Evolutionary conservation across 1,140 invertebrate species (phyloP), one percentile per base, ranked within the genome.

Genomic region (Rhagoletis pomonella): DNA sequence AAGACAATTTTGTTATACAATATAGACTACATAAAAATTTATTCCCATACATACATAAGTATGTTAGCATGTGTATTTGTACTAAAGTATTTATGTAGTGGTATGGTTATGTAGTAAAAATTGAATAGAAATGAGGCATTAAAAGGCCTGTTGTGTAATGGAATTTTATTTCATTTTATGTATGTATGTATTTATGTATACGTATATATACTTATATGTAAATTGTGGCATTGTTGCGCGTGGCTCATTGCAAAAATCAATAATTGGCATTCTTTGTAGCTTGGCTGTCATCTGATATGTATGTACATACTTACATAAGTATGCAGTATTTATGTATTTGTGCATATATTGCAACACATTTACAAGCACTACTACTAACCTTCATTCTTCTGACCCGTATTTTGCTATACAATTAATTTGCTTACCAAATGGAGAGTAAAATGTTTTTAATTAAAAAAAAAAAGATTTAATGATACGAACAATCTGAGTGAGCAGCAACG

Each of bases 51-150:
- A 2, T n/a, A 73, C 0, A 39, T 39, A 65, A 17, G 12, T 44
- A 47, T 2, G 12, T 73, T 17, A 44, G 44, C 39, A 10, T 17
- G 12, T 47, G 39, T 14, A 55, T 55, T 7, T 10, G 10, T 55
- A 55, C 50, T 6, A 6, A 47, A 9, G 3, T 14, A 44, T 73
- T 29, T 73, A 7, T 73, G 42, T 44, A 9, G 50, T 55, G 50
- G 10, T 2, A 10, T 55, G 5, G 42, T 42, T 39, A 17, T 44
- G 67, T 73, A 73, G 44, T 73, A 73, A 44, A 73, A 73, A 73
- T 73, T 73, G 67, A 73, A 73, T 73, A 73, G 67, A 73, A 73
- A 73, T 73, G 67, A 39, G 67, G 67, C 67, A 73, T 73, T 73
- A 73, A 73, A 73, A 73, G 67, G 39, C 67, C 6, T 73, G 67